Evolutionary conservation across 1,140 invertebrate species (phyloP).

Genomic region (Steinernema feltiae): DNA sequence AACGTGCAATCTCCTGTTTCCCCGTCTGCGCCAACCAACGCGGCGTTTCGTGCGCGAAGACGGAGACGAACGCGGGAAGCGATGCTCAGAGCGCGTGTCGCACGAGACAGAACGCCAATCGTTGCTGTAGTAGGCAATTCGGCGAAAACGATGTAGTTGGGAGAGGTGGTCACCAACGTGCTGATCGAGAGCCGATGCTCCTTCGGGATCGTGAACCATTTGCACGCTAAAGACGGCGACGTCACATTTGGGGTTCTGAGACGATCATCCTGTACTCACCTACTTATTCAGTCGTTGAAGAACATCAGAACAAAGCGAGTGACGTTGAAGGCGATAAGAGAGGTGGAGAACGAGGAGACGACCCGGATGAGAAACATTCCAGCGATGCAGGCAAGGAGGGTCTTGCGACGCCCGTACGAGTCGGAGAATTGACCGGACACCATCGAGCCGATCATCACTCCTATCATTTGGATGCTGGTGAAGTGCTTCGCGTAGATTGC

Average conservation of each 20-base stretch:
- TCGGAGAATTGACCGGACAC: constrained; percentile 43
- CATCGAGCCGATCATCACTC: constrained; percentile 32
- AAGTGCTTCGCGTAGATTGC: constrained; percentile 22
- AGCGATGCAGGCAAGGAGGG: constrained; percentile 17
- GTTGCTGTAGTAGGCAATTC: constrained; percentile 35
- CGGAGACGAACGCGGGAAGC: constrained; percentile 40
- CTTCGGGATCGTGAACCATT: constrained; percentile 46
- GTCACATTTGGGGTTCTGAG: neutral
- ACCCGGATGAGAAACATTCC: constrained; percentile 43
- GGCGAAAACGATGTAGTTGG: constrained; percentile 49
- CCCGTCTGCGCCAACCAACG: constrained; percentile 47
- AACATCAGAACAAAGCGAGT: constrained; percentile 42
- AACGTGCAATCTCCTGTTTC: constrained; percentile 32
- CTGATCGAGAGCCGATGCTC: constrained; percentile 36
- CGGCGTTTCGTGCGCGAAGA: constrained; percentile 47
- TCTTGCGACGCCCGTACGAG: constrained; percentile 22
- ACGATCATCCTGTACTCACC: constrained; percentile 26
- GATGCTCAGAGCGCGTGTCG: constrained; percentile 31
- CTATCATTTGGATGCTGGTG: constrained; percentile 24
- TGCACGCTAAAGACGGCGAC: constrained; percentile 27
- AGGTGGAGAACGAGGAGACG: constrained; percentile 29
- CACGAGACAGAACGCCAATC: constrained; percentile 40
- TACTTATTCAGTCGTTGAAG: constrained; percentile 40
- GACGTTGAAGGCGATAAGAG: constrained; percentile 36
- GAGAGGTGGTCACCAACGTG: constrained; percentile 42